Percentiles rank a stretch among this genome's conserved stretches.
Evolutionary conservation across 2,113 vertebrate genomes (phyloP).

Genomic region (Chitala chitala): DNA sequence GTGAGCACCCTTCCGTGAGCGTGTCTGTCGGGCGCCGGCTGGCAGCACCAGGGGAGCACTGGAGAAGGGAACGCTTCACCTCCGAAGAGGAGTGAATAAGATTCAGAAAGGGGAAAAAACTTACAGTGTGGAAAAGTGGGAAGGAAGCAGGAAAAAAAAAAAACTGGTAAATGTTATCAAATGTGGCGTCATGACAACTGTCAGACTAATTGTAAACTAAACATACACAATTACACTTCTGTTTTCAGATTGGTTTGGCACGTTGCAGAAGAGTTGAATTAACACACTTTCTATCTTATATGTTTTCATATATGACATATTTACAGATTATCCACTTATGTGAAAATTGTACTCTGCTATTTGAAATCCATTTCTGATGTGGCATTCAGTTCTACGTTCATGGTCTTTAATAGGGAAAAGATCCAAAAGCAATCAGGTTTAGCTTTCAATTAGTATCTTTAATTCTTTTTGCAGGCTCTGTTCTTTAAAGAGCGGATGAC

Average conservation of each 20-base stretch:
- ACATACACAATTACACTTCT: too few species aligned
- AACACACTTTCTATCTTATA: not conserved
- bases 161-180: too few species aligned
- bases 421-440: not conserved
- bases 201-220: too few species aligned
- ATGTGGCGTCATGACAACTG: too few species aligned
- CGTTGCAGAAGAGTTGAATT: not conserved
- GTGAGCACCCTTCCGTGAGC: not conserved
- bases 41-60: not conserved
- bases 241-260: too few species aligned
- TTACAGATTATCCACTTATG: not conserved
- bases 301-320: not conserved
- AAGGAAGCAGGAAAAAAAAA: too few species aligned
- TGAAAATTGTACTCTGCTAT: too few species aligned
- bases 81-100: too few species aligned
- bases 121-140: too few species aligned
- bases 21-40: not conserved
- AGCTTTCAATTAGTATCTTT: not conserved
- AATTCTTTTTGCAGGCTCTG: not conserved
- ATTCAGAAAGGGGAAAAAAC: too few species aligned
- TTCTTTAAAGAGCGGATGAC: not conserved
- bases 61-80: too few species aligned
- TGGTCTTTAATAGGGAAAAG: conserved; percentile 4
- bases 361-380: not conserved
- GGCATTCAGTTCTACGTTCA: conserved; percentile 1